phyloP scores from a whole-genome alignment of 2,888 invertebrate genomes.

The Athripsodes cinereus region DNA sequence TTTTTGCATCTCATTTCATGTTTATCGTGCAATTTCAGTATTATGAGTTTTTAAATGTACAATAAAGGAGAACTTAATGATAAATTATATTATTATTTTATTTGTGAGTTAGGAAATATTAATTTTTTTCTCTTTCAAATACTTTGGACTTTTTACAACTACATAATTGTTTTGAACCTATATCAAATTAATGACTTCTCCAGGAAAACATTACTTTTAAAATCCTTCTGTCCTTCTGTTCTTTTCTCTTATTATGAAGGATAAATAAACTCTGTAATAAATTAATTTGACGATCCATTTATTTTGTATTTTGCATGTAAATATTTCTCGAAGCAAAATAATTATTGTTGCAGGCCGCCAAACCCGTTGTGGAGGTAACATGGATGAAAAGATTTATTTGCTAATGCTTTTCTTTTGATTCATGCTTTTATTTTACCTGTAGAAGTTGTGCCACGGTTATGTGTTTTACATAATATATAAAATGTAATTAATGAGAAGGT shows the following conservation, averaged over 20 bases:
- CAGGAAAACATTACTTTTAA: background rate
- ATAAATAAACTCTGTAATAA: background rate
- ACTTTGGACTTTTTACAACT: no score
- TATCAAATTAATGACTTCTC: no score
- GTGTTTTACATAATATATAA: constrained; percentile 15
- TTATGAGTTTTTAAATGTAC: no score
- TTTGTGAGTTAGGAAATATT: no score
- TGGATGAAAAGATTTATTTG: constrained; percentile 35
- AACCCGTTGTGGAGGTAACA: constrained; percentile 64
- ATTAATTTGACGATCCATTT: background rate
- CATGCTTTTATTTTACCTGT: constrained; percentile 32
- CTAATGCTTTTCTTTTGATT: constrained; percentile 47
- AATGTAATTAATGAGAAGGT: constrained; percentile 23
- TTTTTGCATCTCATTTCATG: no score
- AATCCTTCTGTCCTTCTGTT: background rate
- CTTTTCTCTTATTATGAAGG: background rate
- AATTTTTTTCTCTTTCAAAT: no score
- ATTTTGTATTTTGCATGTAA: constrained; percentile 19
- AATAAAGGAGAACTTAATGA: no score
- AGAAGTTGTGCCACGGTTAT: constrained; percentile 28
- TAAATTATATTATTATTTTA: no score
- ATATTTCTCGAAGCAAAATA: constrained; percentile 25
- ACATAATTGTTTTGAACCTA: no score
- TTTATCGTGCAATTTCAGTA: no score
- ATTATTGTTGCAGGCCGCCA: constrained; percentile 63